These are phyloP conservation scores for Rhinogobio ventralis DNA, from an alignment of 2,797 vertebrate genomes.

Conservation along the genomic window DNA sequence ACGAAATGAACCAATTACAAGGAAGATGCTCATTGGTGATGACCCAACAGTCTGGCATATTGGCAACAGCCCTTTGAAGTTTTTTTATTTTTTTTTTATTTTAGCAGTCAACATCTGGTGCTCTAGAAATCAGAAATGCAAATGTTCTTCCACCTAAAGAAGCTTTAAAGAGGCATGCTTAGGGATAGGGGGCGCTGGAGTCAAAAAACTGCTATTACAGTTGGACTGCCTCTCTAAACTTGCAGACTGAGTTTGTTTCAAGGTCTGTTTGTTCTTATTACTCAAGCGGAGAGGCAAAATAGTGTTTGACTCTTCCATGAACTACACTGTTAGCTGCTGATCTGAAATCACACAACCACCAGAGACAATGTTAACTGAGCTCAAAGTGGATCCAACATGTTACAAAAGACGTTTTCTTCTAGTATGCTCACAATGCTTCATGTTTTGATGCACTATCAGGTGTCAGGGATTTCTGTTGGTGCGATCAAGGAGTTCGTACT, in stretches of 20 bases:
- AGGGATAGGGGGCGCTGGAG: conserved; percentile 61
- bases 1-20: conserved; percentile 53
- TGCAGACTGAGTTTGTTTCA: conserved; percentile 1
- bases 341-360: not conserved
- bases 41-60: conserved; percentile 57
- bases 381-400: not conserved
- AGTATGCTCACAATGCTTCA: not conserved
- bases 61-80: conserved; percentile 54
- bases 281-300: not conserved
- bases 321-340: conserved; percentile 3
- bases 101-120: conserved; percentile 60
- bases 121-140: conserved; percentile 42
- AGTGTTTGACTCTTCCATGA: not conserved
- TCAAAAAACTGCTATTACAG: not conserved
- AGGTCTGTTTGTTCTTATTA: conserved; percentile 27
- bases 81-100: conserved; percentile 41
- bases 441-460: not conserved
- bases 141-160: conserved; percentile 33
- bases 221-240: not conserved
- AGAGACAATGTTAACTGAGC: not conserved
- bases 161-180: conserved; percentile 42
- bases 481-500: conserved; percentile 80
- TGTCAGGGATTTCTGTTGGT: not conserved
- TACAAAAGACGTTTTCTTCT: not conserved
- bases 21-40: conserved; percentile 61